Percentiles rank a stretch among this genome's conserved stretches.
Conservation (phyloP, 2,113 vertebrate genomes). For the Lepus europaeus region DNA sequence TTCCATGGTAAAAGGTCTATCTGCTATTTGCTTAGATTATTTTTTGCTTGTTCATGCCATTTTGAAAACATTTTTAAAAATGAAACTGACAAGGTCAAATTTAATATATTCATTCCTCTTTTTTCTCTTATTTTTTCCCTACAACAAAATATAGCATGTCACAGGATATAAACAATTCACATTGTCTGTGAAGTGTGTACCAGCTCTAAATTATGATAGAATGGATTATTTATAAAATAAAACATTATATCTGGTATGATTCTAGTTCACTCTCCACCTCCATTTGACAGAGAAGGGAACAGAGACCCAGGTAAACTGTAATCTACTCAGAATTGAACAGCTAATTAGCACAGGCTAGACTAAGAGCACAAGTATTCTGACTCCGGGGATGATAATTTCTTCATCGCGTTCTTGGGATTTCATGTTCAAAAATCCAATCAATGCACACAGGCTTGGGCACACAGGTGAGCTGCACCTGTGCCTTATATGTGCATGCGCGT, state of each 20-base stretch:
- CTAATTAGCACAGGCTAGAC: background rate
- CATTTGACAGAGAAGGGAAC: background rate
- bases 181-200: background rate
- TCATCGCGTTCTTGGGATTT: no score
- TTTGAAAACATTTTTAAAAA: conserved; percentile 66
- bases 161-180: background rate
- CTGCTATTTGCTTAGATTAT: conserved; percentile 70
- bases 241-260: background rate
- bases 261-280: background rate
- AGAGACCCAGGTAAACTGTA: background rate
- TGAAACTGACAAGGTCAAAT: conserved; percentile 63
- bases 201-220: background rate
- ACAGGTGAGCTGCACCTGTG: rapidly evolving
- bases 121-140: conserved; percentile 31
- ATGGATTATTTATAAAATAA: conserved; percentile 19
- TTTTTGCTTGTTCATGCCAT: conserved; percentile 69
- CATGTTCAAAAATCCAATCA: background rate
- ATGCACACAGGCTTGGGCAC: rapidly evolving
- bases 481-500: no score
- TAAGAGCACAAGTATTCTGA: no score
- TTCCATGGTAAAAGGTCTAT: conserved; percentile 76
- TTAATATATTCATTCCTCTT: conserved; percentile 46
- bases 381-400: background rate
- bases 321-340: background rate
- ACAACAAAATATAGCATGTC: conserved; percentile 1